A percentile compares a stretch with the other conserved stretches of the same genome.
These are phyloP conservation scores for Chiroxiphia lanceolata DNA, from an alignment of 2,797 vertebrate species.

Conservation along the genomic window DNA sequence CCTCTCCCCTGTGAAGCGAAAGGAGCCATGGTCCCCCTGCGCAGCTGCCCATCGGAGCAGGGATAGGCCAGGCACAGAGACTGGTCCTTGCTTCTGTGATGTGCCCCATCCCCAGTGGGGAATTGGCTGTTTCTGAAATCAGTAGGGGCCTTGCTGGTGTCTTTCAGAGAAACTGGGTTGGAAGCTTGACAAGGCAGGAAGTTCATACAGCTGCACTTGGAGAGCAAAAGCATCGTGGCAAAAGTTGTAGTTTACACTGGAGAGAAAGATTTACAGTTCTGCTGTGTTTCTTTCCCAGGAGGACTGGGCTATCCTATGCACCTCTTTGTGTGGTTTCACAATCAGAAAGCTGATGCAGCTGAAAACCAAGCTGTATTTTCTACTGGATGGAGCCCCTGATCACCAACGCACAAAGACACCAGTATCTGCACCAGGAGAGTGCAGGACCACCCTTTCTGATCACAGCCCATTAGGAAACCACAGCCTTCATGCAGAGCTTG, in stretches of 20 bases:
- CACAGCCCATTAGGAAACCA: neutral
- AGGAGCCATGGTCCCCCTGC: rapidly evolving
- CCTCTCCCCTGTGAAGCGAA: neutral
- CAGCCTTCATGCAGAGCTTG: neutral
- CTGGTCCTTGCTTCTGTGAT: neutral
- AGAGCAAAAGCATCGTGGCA: neutral
- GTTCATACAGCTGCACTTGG: neutral
- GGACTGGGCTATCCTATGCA: rapidly evolving
- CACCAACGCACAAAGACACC: rapidly evolving
- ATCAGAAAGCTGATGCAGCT: neutral
- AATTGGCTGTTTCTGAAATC: neutral
- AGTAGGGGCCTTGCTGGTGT: neutral
- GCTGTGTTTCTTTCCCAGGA: neutral
- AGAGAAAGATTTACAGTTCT: neutral
- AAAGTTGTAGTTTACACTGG: neutral
- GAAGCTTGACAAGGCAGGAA: neutral
- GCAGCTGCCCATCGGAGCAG: rapidly evolving
- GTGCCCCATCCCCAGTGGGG: rapidly evolving
- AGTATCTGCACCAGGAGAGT: neutral
- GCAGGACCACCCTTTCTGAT: neutral
- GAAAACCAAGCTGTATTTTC: neutral
- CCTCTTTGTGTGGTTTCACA: neutral
- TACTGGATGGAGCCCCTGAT: neutral
- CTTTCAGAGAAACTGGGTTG: neutral
- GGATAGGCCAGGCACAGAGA: rapidly evolving